These are phyloP conservation scores for Euura saliciscinereae DNA, from an alignment of 1,140 invertebrate species.

Conservation along the genomic window DNA sequence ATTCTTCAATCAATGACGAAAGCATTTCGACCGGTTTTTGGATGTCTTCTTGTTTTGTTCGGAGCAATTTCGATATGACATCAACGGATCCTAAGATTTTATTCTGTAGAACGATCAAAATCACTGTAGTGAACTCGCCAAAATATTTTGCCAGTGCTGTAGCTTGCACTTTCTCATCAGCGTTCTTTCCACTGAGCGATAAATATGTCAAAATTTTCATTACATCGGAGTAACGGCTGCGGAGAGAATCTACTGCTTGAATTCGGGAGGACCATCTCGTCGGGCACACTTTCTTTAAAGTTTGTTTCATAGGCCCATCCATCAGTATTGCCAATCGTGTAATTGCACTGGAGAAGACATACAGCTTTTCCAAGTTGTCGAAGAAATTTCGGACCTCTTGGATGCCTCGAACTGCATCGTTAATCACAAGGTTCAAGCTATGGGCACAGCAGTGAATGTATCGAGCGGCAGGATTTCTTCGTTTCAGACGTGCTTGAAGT, in stretches of 20 bases:
- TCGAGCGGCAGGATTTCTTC: constrained; percentile 2
- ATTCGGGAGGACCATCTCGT: not conserved
- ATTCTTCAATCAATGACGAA: constrained; percentile 3
- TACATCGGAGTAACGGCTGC: not conserved
- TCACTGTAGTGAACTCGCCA: not conserved
- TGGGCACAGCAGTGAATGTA: not conserved
- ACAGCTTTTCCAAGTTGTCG: not conserved
- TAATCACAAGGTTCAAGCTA: constrained; percentile 3
- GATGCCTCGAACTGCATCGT: constrained; percentile 2
- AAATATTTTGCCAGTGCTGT: not conserved
- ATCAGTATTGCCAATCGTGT: not conserved
- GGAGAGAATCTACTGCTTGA: constrained; percentile 1
- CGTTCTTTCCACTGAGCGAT: not conserved
- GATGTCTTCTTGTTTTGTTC: not conserved
- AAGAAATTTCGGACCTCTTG: not conserved
- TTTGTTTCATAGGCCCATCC: not conserved
- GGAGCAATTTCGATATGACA: not conserved
- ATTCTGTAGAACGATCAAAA: not conserved
- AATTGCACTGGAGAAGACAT: not conserved
- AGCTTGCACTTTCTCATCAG: not conserved
- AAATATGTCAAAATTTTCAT: constrained; percentile 4
- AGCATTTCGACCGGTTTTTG: not conserved
- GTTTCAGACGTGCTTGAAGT: constrained; percentile 2
- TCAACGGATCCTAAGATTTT: not conserved
- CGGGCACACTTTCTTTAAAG: constrained; percentile 2